A percentile compares a stretch with the other conserved stretches of the same genome.
These are phyloP conservation scores for Chelonus formosanus DNA, from an alignment of 2,888 invertebrate species.

Conservation along the genomic window DNA sequence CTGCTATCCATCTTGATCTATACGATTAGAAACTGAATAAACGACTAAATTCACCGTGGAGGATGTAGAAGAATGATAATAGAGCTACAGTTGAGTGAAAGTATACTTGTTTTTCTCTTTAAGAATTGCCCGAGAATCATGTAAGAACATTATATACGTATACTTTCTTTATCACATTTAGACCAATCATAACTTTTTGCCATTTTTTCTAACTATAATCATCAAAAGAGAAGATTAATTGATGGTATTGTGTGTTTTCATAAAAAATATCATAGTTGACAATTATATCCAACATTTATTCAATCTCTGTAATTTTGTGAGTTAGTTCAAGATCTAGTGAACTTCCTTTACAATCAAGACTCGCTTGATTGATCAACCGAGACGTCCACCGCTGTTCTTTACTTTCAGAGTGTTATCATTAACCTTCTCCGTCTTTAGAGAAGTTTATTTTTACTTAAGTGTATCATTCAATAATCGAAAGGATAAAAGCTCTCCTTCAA, in stretches of 20 bases:
- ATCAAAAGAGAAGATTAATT: neutral
- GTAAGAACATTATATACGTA: neutral
- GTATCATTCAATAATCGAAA: too few species aligned
- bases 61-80: neutral
- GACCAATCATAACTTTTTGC: neutral
- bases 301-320: neutral
- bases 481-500: too few species aligned
- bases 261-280: neutral
- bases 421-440: conserved; percentile 6
- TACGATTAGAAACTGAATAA: neutral
- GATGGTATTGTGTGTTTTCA: neutral
- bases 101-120: conserved; percentile 22
- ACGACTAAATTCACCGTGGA: neutral
- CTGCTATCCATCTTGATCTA: conserved; percentile 41
- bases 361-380: conserved; percentile 45
- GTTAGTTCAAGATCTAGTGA: conserved; percentile 1
- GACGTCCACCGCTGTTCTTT: conserved; percentile 17
- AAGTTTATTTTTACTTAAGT: conserved; percentile 10
- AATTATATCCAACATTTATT: conserved; percentile 24
- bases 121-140: conserved; percentile 10
- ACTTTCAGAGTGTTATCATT: conserved; percentile 29
- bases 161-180: conserved; percentile 3
- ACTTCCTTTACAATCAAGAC: conserved; percentile 7
- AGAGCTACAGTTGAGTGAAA: conserved; percentile 29
- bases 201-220: neutral